Conservation (phyloP, 2,113 vertebrate genomes). For the Suricata suricatta region DNA sequence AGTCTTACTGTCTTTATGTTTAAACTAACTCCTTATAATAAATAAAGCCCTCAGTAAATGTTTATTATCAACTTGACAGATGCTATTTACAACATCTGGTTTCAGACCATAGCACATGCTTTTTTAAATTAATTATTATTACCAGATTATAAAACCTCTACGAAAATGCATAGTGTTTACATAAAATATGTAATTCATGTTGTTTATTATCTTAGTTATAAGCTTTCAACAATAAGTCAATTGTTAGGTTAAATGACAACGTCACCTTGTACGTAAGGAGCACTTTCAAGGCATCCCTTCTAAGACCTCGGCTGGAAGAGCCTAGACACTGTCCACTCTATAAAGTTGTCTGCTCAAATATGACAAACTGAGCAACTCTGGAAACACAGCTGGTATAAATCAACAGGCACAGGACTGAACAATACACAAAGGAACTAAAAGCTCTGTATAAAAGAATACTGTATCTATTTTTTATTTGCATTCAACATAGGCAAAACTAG, state of each 20-base stretch:
- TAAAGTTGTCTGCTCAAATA: conserved; percentile 15
- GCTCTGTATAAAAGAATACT: conserved; percentile 78
- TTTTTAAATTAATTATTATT: conserved; percentile 58
- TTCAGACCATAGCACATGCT: neutral
- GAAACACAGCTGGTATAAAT: conserved; percentile 63
- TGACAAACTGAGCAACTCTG: conserved; percentile 64
- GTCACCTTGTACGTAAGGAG: conserved; percentile 21
- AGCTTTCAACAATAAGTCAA: conserved; percentile 43
- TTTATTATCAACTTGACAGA: conserved; percentile 33
- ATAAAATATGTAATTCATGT: conserved; percentile 47
- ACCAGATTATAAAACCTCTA: conserved; percentile 41
- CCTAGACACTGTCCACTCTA: conserved; percentile 46
- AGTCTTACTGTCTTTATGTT: conserved; percentile 13
- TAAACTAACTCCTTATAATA: conserved; percentile 45
- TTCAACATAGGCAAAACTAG: conserved; percentile 75
- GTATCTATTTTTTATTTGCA: conserved; percentile 75
- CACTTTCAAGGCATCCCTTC: neutral
- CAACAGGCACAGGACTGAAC: conserved; percentile 30
- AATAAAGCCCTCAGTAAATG: conserved; percentile 13
- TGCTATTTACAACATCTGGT: neutral
- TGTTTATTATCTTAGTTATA: conserved; percentile 57
- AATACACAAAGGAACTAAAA: conserved; percentile 75
- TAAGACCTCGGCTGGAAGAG: neutral
- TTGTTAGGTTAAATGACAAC: neutral
- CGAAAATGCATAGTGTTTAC: conserved; percentile 28